phyloP scores from a whole-genome alignment of 64 coral and sea anemone species.

The Hydrozoanthus tunicans region DNA sequence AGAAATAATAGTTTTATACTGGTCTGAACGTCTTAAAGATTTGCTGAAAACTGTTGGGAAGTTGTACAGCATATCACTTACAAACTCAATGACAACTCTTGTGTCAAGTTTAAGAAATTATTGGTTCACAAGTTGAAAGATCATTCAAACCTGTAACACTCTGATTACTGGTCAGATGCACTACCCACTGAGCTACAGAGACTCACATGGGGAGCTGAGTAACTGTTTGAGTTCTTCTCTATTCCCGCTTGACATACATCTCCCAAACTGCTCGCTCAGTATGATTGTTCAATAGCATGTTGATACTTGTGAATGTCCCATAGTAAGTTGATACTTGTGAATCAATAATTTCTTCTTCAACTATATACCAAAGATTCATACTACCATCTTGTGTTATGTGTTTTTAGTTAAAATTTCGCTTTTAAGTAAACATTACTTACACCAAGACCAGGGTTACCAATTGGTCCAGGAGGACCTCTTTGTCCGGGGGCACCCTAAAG shows the following conservation, averaged over 20 bases:
- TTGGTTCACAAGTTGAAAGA: neutral
- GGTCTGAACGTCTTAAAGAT: too few species aligned
- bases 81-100: neutral
- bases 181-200: neutral
- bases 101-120: neutral
- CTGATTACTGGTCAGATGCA: neutral
- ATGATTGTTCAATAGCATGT: too few species aligned
- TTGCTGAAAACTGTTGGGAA: too few species aligned
- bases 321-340: too few species aligned
- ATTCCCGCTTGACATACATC: too few species aligned
- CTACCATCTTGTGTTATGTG: neutral
- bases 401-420: neutral
- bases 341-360: neutral
- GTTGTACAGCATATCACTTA: neutral
- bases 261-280: too few species aligned
- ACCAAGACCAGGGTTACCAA: constrained; percentile 33
- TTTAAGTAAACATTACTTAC: neutral
- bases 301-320: too few species aligned
- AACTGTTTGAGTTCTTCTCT: too few species aligned
- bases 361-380: neutral
- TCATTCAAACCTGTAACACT: neutral
- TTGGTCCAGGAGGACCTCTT: neutral
- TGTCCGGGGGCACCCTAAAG: neutral
- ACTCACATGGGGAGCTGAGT: neutral
- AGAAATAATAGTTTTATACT: too few species aligned